Evolutionary conservation across 2,888 invertebrate species (phyloP), one percentile per base, ranked within the genome.

Genomic region (Halocaridina rubra): DNA sequence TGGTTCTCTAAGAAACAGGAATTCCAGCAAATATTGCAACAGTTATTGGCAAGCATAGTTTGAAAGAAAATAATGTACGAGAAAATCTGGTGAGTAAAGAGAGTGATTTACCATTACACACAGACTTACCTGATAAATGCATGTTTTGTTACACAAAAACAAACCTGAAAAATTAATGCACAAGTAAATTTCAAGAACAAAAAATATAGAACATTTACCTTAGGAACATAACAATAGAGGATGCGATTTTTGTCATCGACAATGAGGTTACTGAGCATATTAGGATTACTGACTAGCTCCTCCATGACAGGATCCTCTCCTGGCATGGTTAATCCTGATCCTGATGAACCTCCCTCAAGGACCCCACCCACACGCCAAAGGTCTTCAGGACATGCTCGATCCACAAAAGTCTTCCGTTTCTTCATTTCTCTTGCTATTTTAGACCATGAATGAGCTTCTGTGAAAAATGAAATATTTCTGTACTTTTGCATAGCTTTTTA

Each of bases 211-310:
- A 24, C n/a, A n/a, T n/a, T 92, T 92, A 96, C 96, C 94, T 98
- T 98, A 85, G 98, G 97, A 88, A 98, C 96, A 91, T 97, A 97
- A 90, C 98, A 98, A 90, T 97, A 98, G 16, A 98, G 92, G 19
- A 97, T 92, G 90, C 95, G 95, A 90, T 96, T 95, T 85, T 94
- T 93, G 89, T 95, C 95, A 90, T 97, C 96, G 24, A 97, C 94
- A 87, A 97, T 92, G 90, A 97, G 93, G 90, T 97, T 78, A 39
- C 30, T 72, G 46, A 82, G 78, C 46, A 19, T 72, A 27, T 33
- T 71, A n/a, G 46, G 29, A 22, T 82, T 29, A 29, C 27, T 13
- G 10, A 71, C 24, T 19, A 77, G 57, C 16, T 32, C 57, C 29
- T 77, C 71, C 2, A 39, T 71, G 7, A 76, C 29, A 19, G 76